Base-by-base conservation (phyloP, 2,113 vertebrate genomes). In the Lanius collurio region DNA sequence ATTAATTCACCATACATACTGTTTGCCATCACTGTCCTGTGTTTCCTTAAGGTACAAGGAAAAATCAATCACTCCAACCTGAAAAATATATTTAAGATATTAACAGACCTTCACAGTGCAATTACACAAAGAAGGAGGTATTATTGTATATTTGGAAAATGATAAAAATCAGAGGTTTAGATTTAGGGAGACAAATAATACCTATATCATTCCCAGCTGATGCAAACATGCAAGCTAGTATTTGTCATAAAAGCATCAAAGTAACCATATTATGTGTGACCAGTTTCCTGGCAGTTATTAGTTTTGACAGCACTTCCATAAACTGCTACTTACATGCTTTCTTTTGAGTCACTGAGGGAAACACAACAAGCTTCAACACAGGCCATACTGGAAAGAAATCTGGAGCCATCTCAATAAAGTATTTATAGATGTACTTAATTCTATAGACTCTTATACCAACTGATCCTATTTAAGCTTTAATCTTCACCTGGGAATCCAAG, bases 21-120 rank as follows among this genome's bases (percentile, higher is more conserved):
- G 98, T 98, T 98, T 99, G 86, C 95, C 97, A 91, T 99, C 98
- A 44, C 70, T 98, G 84, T 97, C 98, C 71, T 98, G 98, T 1
- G 98, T 96, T 83, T 99, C 99, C 95, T 99, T 99, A 87, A 99
- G 98, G 97, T 99, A 99, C 83, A 99, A 97, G 31, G 99, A 99
- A 96, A 99, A 99, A 95, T 99, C 99, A 56, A 99, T 99, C 92
- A 99, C 98, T 71, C 98, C 99, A 95, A 99, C 99, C 99, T 99
- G 96, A 87, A 97, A 97, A 90, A 88, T 7, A 60, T 6, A 84
- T 82, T 75, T 42, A 79, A 75, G 49, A 39, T 33, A 68, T 94
- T 71, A 90, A 52, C 18, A 65, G 11, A 47, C 14, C 31, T 81
- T 74, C 20, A 77, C n/a, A 82, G 35, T 37, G 17, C 31, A 88